These are phyloP conservation scores for Drosophila tanythrix DNA, from an alignment of 2,888 invertebrate genomes.

Conservation along the genomic window DNA sequence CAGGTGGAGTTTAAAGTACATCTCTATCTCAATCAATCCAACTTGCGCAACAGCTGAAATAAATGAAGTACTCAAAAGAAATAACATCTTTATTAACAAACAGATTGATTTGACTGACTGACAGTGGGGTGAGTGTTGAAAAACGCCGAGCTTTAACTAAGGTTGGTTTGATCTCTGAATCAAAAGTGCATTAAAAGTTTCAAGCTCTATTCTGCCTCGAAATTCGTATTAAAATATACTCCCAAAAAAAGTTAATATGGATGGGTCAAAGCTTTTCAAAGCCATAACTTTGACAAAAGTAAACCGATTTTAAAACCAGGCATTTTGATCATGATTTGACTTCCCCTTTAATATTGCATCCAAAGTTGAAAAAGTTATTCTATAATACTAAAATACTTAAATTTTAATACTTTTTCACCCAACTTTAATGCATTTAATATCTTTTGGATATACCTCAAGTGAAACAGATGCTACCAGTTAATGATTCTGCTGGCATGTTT, in stretches of 20 bases:
- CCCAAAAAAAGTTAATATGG: too few relatives aligned
- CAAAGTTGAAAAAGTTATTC: too few relatives aligned
- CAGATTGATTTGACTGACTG: background rate
- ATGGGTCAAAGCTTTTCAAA: too few relatives aligned
- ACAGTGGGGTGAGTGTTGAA: background rate
- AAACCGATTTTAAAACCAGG: background rate
- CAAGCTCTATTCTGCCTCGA: background rate
- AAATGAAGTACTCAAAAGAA: background rate
- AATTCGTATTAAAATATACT: background rate
- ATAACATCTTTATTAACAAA: background rate
- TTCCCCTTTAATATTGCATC: too few relatives aligned
- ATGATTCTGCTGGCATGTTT: background rate
- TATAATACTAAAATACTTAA: background rate
- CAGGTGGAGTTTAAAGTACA: background rate
- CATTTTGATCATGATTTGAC: background rate
- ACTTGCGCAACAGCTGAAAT: background rate
- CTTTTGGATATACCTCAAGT: background rate
- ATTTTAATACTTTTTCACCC: background rate
- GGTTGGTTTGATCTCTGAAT: background rate
- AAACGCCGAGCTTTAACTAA: background rate
- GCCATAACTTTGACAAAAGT: background rate
- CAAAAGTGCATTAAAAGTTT: background rate
- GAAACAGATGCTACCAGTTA: background rate
- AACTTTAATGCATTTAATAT: background rate
- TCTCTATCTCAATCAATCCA: background rate